These are phyloP conservation scores for pig (Sus scrofa) DNA, from an alignment of 2,113 vertebrate species.

Conservation along the genomic window DNA sequence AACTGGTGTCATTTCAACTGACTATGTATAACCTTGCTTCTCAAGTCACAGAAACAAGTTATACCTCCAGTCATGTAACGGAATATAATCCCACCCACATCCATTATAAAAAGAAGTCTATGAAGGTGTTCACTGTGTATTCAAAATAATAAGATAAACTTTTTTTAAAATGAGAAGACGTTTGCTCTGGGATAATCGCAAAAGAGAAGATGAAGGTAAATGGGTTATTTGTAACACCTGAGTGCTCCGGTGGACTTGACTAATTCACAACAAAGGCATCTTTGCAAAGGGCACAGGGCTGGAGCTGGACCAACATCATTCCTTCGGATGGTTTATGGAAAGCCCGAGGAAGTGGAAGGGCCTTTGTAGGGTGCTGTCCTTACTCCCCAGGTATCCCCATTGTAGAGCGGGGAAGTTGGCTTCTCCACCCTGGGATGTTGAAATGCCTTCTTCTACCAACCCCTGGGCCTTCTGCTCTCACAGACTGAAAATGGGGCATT, in stretches of 20 bases:
- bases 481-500: constrained; percentile 37
- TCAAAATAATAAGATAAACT: constrained; percentile 41
- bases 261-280: background rate
- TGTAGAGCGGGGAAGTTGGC: background rate
- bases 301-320: background rate
- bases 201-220: background rate
- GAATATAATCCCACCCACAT: background rate
- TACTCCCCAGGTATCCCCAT: background rate
- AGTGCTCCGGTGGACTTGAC: background rate
- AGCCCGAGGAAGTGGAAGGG: background rate
- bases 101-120: constrained; percentile 4
- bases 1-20: background rate
- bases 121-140: background rate
- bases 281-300: background rate
- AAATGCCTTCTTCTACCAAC: background rate
- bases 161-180: constrained; percentile 51
- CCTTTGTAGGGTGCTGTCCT: background rate
- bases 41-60: constrained; percentile 28
- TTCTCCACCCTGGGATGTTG: background rate
- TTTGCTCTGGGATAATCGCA: constrained; percentile 38
- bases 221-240: background rate
- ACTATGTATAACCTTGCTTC: background rate
- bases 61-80: background rate
- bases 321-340: background rate
- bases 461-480: background rate